Percentiles rank a stretch among this genome's conserved stretches.
Evolutionary conservation across 2,113 vertebrate genomes (phyloP).

Genomic region (Gambusia affinis): DNA sequence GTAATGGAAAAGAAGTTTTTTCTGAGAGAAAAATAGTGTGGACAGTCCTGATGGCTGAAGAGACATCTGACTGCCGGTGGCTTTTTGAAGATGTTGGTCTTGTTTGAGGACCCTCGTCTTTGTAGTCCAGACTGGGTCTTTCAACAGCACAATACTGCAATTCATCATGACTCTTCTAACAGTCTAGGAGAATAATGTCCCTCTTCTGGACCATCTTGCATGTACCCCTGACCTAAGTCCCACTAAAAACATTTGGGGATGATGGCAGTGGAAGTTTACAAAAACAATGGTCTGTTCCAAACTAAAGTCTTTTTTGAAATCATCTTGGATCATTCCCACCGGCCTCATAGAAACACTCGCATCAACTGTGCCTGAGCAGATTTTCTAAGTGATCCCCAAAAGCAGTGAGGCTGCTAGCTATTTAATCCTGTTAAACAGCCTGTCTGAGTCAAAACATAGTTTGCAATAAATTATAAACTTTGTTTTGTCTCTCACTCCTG

Average conservation of each 20-base stretch:
- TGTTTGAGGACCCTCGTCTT: neutral
- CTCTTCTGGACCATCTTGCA: neutral
- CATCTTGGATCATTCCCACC: neutral
- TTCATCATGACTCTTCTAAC: neutral
- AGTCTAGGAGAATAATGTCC: neutral
- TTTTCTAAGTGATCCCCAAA: neutral
- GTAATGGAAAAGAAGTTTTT: neutral
- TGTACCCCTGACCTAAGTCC: neutral
- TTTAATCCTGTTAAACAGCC: neutral
- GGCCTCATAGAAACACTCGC: neutral
- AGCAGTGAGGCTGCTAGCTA: neutral
- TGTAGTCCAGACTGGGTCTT: neutral
- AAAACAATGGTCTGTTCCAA: neutral
- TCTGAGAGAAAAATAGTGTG: neutral
- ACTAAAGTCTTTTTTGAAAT: neutral
- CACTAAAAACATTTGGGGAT: neutral
- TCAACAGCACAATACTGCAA: neutral
- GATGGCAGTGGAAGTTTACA: neutral
- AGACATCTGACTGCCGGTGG: too few species aligned
- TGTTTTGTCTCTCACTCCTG: neutral
- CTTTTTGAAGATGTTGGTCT: neutral
- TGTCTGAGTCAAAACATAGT: neutral
- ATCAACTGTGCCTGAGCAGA: neutral
- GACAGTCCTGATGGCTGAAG: neutral
- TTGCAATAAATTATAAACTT: neutral